Conservation (phyloP, 2,888 invertebrate genomes). For the Rhodophaea formosa region DNA sequence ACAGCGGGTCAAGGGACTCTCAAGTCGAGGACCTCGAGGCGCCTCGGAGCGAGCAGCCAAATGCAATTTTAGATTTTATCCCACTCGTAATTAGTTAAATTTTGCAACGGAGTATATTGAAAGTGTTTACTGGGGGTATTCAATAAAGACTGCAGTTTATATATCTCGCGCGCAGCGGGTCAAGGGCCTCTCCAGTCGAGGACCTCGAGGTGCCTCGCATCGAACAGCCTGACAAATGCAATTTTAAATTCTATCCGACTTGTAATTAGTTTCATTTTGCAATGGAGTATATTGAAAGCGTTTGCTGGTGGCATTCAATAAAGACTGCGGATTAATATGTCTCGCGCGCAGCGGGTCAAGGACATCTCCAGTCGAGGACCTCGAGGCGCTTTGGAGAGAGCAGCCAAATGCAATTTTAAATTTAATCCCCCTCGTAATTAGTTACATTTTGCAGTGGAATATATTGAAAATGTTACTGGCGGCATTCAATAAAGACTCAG, state of each 20-base stretch:
- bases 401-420: conserved; percentile 23
- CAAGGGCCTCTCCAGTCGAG: conserved; percentile 37
- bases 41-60: conserved; percentile 17
- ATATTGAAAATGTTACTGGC: conserved; percentile 20
- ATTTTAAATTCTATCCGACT: conserved; percentile 19
- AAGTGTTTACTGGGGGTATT: conserved; percentile 22
- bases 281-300: too few species aligned
- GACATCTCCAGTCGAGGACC: conserved; percentile 36
- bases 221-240: conserved; percentile 18
- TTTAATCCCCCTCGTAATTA: conserved; percentile 11
- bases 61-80: conserved; percentile 22
- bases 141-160: too few species aligned
- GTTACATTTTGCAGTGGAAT: too few species aligned
- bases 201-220: conserved; percentile 23
- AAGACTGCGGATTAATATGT: conserved; percentile 33
- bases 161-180: conserved; percentile 24
- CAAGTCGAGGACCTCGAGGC: conserved; percentile 34
- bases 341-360: conserved; percentile 33
- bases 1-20: conserved; percentile 33
- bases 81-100: conserved; percentile 4
- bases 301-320: conserved; percentile 25
- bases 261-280: background rate
- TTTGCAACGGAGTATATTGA: background rate
- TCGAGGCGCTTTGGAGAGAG: conserved; percentile 14
- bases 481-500: too few species aligned